Percentiles rank a stretch among this genome's conserved stretches.
Evolutionary conservation across 2,888 invertebrate genomes (phyloP).

Genomic region (Coelinius sp.): DNA sequence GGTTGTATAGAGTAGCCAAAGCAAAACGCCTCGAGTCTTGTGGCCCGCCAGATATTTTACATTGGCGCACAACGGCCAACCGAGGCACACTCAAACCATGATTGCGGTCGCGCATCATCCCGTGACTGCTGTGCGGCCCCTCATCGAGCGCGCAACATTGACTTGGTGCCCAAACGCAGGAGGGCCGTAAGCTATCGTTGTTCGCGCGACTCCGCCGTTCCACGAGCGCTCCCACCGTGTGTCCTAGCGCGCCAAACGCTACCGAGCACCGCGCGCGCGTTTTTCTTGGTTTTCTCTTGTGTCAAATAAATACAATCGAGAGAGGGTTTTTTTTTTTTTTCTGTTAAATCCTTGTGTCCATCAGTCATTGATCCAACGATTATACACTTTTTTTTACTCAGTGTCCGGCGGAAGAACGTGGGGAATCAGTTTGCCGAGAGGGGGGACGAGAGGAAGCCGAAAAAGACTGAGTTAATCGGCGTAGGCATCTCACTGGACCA

Average conservation of each 20-base stretch:
- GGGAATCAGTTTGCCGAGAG: background rate
- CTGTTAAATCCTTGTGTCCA: too few relatives aligned
- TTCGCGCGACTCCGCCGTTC: constrained; percentile 13
- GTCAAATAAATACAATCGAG: too few relatives aligned
- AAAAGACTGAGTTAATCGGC: constrained; percentile 23
- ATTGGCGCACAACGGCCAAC: constrained; percentile 19
- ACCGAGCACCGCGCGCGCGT: background rate
- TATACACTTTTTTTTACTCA: too few relatives aligned
- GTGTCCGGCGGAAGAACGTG: too few relatives aligned
- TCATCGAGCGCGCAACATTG: constrained; percentile 26
- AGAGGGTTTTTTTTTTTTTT: too few relatives aligned
- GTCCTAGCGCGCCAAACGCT: background rate
- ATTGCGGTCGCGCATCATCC: constrained; percentile 42
- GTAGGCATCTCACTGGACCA: constrained; percentile 37
- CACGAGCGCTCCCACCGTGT: background rate
- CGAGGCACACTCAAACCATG: constrained; percentile 9
- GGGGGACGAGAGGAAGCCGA: constrained; percentile 28
- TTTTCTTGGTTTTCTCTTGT: background rate
- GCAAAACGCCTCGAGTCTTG: constrained; percentile 13
- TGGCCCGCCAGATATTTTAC: constrained; percentile 2
- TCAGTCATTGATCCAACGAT: too few relatives aligned
- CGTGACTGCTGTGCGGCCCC: constrained; percentile 48
- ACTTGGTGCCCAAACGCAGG: constrained; percentile 32
- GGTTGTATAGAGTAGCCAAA: constrained; percentile 39
- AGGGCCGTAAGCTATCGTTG: constrained; percentile 15